Evolutionary conservation across 1,140 invertebrate genomes (phyloP).

Genomic region (Drosophila pachea): DNA sequence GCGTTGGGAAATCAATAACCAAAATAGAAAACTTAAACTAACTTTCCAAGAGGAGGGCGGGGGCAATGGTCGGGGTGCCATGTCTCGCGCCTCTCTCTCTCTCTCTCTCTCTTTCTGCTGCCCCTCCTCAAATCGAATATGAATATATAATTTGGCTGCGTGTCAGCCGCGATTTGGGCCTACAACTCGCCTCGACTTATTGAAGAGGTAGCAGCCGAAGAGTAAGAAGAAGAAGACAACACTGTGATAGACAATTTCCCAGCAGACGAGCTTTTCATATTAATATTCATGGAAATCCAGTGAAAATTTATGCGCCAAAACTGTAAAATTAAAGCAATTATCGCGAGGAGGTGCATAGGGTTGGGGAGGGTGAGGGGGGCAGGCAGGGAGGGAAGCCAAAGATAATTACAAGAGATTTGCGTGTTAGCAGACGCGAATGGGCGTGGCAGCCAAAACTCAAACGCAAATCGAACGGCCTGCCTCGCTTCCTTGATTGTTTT

Average conservation of each 20-base stretch:
- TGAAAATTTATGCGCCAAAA: slow-evolving; percentile 55
- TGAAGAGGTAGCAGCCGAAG: slow-evolving; percentile 10
- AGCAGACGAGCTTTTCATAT: slow-evolving; percentile 33
- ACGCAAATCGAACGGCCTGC: not conserved
- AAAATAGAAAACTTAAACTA: not conserved
- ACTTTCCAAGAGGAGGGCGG: not conserved
- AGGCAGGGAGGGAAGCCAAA: not conserved
- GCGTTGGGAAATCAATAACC: not conserved
- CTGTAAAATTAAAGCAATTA: slow-evolving; percentile 62
- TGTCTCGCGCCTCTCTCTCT: not conserved
- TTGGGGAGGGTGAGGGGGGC: not conserved
- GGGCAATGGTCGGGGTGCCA: no score
- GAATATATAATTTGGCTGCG: slow-evolving; percentile 10
- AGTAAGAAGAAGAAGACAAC: not conserved
- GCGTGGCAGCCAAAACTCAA: slow-evolving; percentile 25
- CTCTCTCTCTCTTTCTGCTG: not conserved
- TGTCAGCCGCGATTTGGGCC: slow-evolving; percentile 10
- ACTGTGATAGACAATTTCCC: slow-evolving; percentile 15
- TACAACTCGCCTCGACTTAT: slow-evolving; percentile 18
- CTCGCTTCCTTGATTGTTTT: not conserved
- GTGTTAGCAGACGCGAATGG: slow-evolving; percentile 33
- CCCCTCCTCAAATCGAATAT: not conserved
- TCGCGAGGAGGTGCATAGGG: slow-evolving; percentile 3
- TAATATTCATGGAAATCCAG: slow-evolving; percentile 57
- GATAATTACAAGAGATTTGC: slow-evolving; percentile 52